phyloP scores from a whole-genome alignment of 2,797 vertebrate species.

The Adelosebastes latens region DNA sequence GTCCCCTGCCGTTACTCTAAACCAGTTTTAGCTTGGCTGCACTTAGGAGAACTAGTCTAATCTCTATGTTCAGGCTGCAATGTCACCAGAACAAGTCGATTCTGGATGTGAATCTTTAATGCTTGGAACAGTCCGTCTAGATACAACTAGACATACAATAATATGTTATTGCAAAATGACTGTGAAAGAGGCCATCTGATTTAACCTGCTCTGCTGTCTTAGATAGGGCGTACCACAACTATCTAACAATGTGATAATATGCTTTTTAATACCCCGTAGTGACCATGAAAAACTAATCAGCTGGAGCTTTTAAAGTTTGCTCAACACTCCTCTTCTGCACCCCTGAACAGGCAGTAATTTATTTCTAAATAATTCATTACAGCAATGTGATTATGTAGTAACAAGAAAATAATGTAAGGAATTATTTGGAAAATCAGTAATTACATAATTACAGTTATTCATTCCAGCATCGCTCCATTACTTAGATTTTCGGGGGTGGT shows the following conservation, averaged over 20 bases:
- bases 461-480: background rate
- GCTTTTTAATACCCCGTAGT: background rate
- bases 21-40: background rate
- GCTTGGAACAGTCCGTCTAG: background rate
- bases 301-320: background rate
- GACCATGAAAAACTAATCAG: background rate
- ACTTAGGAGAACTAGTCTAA: background rate
- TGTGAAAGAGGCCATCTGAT: background rate
- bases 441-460: background rate
- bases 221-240: background rate
- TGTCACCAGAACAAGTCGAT: background rate
- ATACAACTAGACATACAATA: background rate
- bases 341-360: background rate
- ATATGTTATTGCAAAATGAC: background rate
- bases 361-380: background rate
- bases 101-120: background rate
- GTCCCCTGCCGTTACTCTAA: background rate
- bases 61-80: background rate
- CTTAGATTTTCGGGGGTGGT: no score
- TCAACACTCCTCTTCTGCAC: background rate
- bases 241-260: background rate
- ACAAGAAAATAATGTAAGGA: no score
- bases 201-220: no score
- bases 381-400: no score
- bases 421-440: no score